phyloP scores from a whole-genome alignment of 35 echinoderm and acorn worm species.

The Apostichopus californicus region DNA sequence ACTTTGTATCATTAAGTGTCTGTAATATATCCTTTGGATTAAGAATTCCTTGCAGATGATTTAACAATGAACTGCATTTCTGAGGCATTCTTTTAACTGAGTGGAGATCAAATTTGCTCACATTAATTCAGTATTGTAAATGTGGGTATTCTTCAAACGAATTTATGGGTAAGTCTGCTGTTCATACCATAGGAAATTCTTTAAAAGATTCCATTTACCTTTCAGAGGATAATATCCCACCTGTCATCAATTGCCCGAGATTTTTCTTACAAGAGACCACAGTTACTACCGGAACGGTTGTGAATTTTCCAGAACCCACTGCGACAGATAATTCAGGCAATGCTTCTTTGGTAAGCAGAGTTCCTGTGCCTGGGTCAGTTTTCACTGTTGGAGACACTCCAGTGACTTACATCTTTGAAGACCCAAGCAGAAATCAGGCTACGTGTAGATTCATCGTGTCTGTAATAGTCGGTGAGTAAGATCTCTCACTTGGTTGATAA shows the following conservation, averaged over 20 bases:
- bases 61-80: too few relatives aligned
- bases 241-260: background rate
- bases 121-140: too few relatives aligned
- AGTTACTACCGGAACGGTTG: background rate
- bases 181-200: too few relatives aligned
- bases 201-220: too few relatives aligned
- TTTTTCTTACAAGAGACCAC: background rate
- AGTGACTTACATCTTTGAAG: conserved; percentile 14
- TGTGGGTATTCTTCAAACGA: too few relatives aligned
- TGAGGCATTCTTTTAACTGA: too few relatives aligned
- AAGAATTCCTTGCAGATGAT: too few relatives aligned
- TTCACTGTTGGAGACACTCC: background rate
- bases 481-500: too few relatives aligned
- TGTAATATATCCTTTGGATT: too few relatives aligned
- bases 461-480: conserved; percentile 2
- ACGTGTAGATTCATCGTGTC: background rate
- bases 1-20: too few relatives aligned
- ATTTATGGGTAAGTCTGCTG: too few relatives aligned
- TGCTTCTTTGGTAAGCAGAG: background rate
- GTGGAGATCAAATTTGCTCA: too few relatives aligned
- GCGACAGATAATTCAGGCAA: conserved; percentile 10
- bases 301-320: background rate
- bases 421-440: conserved; percentile 7
- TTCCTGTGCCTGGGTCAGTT: background rate
- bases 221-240: background rate